Evolutionary conservation across 2,888 invertebrate genomes (phyloP).

Genomic region (Geotrupes spiniger): DNA sequence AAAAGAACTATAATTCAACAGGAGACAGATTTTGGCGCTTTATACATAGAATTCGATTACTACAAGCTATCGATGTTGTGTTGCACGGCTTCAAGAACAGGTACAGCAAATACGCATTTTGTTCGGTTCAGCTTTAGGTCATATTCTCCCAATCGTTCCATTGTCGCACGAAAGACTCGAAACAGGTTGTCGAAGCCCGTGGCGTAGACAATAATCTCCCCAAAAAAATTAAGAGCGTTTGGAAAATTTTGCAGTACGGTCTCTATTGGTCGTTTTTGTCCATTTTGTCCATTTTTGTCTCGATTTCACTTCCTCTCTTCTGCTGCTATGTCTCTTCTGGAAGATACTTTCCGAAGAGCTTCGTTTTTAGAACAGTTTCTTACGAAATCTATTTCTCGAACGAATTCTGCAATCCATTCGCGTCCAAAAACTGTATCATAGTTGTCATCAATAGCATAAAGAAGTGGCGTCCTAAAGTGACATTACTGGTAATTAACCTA

Average conservation of each 20-base stretch:
- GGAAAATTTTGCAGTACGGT: too few relatives aligned
- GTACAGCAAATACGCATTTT: background rate
- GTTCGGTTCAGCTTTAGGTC: background rate
- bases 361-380: too few relatives aligned
- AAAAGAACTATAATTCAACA: background rate
- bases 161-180: background rate
- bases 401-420: background rate
- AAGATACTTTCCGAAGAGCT: background rate
- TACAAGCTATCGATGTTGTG: too few relatives aligned
- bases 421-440: background rate
- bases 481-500: too few relatives aligned
- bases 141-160: background rate
- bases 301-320: too few relatives aligned
- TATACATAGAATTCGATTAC: too few relatives aligned
- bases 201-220: background rate
- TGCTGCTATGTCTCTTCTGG: too few relatives aligned
- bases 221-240: background rate
- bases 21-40: too few relatives aligned
- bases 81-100: background rate
- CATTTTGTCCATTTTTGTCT: too few relatives aligned
- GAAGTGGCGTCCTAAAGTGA: too few relatives aligned
- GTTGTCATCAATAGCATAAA: background rate
- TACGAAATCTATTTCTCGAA: too few relatives aligned
- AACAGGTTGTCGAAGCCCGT: background rate
- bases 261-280: too few relatives aligned